Evolutionary conservation across 2,888 invertebrate species (phyloP).

Genomic region (Drosophila putrida): DNA sequence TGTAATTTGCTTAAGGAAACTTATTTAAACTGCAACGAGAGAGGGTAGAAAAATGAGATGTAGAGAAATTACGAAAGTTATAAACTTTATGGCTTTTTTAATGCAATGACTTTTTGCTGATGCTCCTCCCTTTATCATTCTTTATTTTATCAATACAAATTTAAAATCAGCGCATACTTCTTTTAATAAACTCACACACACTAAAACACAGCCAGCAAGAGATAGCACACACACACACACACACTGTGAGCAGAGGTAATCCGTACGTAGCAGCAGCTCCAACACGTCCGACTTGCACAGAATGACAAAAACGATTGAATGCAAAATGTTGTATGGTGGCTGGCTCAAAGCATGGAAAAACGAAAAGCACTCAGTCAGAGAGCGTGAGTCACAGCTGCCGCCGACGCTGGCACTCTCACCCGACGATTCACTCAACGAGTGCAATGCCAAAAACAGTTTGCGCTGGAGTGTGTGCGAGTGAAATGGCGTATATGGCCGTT

Average conservation of each 20-base stretch:
- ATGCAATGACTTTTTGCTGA: conserved; percentile 20
- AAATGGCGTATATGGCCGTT: conserved; percentile 70
- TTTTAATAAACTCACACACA: conserved; percentile 61
- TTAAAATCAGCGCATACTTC: conserved; percentile 51
- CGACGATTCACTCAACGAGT: conserved; percentile 49
- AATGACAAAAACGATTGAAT: conserved; percentile 72
- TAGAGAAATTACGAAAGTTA: conserved; percentile 47
- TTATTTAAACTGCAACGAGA: conserved; percentile 76
- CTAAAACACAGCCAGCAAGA: conserved; percentile 65
- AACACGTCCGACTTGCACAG: conserved; percentile 73
- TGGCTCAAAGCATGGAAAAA: conserved; percentile 58
- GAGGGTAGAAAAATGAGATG: conserved; percentile 52
- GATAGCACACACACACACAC: conserved; percentile 54
- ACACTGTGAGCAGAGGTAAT: conserved; percentile 51
- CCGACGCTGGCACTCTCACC: conserved; percentile 48
- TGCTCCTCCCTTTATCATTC: conserved; percentile 10
- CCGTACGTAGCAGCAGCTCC: conserved; percentile 61
- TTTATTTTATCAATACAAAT: conserved; percentile 36
- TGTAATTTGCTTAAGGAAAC: conserved; percentile 60
- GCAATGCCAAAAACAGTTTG: conserved; percentile 61
- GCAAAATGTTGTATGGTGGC: conserved; percentile 49
- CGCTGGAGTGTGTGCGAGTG: conserved; percentile 65
- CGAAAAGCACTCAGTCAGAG: conserved; percentile 56
- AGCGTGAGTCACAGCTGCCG: conserved; percentile 63
- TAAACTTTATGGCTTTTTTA: conserved; percentile 44